Evolutionary conservation across 23 tunicate species (phyloP).

Genomic region (Corella eumyota): DNA sequence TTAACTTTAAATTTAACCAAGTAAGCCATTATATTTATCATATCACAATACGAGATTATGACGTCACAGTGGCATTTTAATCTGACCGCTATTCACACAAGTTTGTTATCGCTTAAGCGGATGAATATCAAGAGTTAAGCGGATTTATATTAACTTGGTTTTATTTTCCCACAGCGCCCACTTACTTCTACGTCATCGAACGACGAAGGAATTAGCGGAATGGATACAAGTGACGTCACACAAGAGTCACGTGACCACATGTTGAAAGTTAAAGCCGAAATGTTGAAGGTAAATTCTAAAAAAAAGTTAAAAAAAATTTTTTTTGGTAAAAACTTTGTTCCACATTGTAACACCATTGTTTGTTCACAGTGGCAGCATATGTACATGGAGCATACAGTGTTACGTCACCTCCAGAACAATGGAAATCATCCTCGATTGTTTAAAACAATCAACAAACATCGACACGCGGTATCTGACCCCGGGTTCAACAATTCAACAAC

Average conservation of each 20-base stretch:
- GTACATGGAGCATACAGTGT: slow-evolving; percentile 50
- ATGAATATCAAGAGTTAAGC: no score
- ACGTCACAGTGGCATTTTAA: no score
- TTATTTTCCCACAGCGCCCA: slow-evolving; percentile 26
- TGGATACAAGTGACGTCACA: slow-evolving; percentile 30
- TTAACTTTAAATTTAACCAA: no score
- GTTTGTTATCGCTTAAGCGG: no score
- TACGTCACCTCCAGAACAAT: slow-evolving; percentile 5
- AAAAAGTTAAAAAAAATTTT: no score
- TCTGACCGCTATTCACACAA: no score
- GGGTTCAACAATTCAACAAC: slow-evolving; percentile 42
- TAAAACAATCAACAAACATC: slow-evolving; percentile 42
- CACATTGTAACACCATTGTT: not conserved
- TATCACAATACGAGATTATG: no score
- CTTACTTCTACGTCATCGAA: slow-evolving; percentile 41
- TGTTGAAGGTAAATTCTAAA: slow-evolving; percentile 19
- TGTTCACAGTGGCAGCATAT: slow-evolving; percentile 60
- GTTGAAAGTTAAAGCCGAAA: slow-evolving; percentile 36
- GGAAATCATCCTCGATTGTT: slow-evolving; percentile 15
- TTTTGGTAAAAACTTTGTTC: no score
- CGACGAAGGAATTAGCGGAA: slow-evolving; percentile 72
- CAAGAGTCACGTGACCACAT: slow-evolving; percentile 14
- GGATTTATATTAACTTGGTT: not conserved
- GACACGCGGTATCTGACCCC: slow-evolving; percentile 81
- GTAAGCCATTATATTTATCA: no score